Evolutionary conservation across 2,113 vertebrate genomes (phyloP), one percentile per base, ranked within the genome.

Genomic region (Morone chrysops): DNA sequence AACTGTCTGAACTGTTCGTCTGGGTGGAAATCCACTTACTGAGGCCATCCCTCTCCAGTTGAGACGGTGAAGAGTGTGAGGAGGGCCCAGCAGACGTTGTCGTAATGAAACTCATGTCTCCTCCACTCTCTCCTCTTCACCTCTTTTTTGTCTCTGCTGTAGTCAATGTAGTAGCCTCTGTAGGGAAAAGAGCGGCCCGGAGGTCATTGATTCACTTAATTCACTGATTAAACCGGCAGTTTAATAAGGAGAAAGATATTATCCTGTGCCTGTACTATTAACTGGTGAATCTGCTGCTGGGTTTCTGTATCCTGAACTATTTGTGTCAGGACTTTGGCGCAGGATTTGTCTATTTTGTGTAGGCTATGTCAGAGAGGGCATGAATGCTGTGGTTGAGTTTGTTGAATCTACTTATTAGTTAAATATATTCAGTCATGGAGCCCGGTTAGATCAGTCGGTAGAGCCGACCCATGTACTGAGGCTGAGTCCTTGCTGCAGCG

Each of bases 61-160:
- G 98, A 99, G 80, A 99, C 98, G 0, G 98, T 99, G 93, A 99
- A 99, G n/a, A 99, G 96, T 0, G 98, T 99, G 84, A 99, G 96
- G 73, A 99, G 95, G 12, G 98, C 98, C 98, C 98, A 99, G 93
- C 98, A 96, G 79, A 99, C 97, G 22, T 99, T 99, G 94, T 99
- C 98, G 0, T 99, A 99, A 90, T 99, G 98, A 84, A 99, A 99
- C 85, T 99, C 98, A 0, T 99, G 98, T 81, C 98, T 95, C 90
- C 94, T 97, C 98, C 98, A 99, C 85, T 99, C 97, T 67, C 98
- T 96, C 82, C 96, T 97, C 92, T 98, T 99, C 87, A 99, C 96
- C 60, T 99, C 97, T 96, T 99, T 99, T 84, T 97, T 98, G 94
- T 99, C 98, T 87, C 97, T 95, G 90, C 96, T 97, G 0, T 98